phyloP scores from a whole-genome alignment of 2,797 vertebrate genomes.

The Mico argentatus region DNA sequence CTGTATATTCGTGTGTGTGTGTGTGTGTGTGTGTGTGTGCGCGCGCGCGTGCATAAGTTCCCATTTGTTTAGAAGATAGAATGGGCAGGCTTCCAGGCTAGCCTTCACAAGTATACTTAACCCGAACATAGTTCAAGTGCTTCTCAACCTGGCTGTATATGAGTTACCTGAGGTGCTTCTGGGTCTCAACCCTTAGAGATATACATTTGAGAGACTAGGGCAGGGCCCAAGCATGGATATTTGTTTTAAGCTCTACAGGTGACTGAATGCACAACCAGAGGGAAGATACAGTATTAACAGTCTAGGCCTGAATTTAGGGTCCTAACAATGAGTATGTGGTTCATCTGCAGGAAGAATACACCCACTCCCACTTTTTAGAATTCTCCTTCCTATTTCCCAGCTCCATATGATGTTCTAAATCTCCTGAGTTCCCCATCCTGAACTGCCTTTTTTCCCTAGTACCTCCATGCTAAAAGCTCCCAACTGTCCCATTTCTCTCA shows the following conservation, averaged over 20 bases:
- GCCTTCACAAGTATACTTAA: background rate
- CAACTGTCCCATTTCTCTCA: background rate
- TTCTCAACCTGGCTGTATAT: background rate
- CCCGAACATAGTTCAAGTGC: background rate
- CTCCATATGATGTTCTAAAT: background rate
- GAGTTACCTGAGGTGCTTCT: background rate
- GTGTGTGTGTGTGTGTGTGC: background rate
- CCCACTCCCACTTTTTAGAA: background rate
- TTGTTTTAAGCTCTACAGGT: background rate
- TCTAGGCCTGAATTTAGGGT: background rate
- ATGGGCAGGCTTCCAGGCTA: background rate
- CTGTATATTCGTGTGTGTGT: background rate
- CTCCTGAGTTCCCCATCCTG: background rate
- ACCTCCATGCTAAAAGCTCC: background rate
- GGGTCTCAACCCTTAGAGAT: background rate
- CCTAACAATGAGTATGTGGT: background rate
- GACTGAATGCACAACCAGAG: background rate
- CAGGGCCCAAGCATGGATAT: background rate
- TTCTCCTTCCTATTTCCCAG: background rate
- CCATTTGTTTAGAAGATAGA: background rate
- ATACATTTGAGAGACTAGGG: background rate
- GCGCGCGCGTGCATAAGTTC: background rate
- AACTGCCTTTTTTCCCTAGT: background rate
- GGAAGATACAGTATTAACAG: background rate
- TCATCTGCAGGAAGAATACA: background rate